Conservation (phyloP, 2,113 vertebrate genomes). For the Heteronetta atricapilla region DNA sequence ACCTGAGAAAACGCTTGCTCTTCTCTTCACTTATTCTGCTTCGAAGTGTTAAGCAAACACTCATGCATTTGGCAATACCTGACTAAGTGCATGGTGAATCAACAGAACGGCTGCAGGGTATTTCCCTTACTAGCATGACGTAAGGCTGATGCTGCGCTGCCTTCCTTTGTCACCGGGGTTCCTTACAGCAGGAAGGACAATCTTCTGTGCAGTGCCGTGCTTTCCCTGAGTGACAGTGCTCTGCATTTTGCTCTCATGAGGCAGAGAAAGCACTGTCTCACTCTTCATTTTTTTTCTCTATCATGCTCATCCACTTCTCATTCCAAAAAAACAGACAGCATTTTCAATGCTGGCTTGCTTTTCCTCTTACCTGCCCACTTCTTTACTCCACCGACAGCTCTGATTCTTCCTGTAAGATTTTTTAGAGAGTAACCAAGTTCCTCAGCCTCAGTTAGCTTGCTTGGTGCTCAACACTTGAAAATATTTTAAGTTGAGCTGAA, state of each 20-base stretch:
- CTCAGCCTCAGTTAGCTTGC: not conserved
- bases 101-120: not conserved
- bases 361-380: not conserved
- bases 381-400: not conserved
- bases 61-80: not conserved
- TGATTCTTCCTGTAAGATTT: not conserved
- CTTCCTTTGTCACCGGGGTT: not conserved
- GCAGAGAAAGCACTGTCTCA: not conserved
- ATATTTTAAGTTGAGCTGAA: not conserved
- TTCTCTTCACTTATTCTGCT: not conserved
- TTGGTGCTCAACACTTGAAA: not conserved
- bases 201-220: not conserved
- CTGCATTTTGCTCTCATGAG: not conserved
- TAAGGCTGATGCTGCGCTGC: not conserved
- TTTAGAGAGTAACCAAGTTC: not conserved
- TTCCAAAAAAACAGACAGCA: not conserved
- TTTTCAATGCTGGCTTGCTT: not conserved
- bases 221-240: not conserved
- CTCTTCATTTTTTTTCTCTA: not conserved
- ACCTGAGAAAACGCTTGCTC: not conserved
- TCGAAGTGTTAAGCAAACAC: not conserved
- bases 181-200: accelerated
- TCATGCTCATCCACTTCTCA: not conserved
- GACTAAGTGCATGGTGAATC: not conserved
- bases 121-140: not conserved